Evolutionary conservation across 2,797 vertebrate genomes (phyloP).

Genomic region (Trachops cirrhosus): DNA sequence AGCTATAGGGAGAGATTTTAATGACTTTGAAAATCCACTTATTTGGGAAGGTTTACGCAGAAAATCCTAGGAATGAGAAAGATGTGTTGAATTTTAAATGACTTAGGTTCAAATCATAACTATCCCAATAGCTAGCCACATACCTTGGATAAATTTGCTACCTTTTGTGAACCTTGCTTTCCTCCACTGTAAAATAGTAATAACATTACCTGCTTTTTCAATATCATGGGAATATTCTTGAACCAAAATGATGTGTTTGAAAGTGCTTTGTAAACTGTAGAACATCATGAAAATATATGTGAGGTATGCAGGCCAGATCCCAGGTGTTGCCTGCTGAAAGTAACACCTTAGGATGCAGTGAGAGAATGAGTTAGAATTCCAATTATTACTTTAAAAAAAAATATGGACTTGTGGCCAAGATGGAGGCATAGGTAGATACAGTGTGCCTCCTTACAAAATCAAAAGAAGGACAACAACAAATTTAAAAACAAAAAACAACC

Average conservation of each 20-base stretch:
- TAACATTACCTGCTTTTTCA: not conserved
- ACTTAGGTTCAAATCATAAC: not conserved
- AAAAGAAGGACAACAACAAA: too few species aligned
- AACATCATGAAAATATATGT: not conserved
- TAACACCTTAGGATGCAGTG: not conserved
- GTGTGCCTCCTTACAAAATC: too few species aligned
- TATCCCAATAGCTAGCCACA: not conserved
- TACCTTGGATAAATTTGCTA: not conserved
- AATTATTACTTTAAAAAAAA: not conserved
- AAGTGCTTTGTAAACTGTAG: not conserved
- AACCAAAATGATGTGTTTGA: not conserved
- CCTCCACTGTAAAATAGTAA: not conserved
- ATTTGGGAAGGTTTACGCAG: not conserved
- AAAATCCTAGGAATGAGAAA: not conserved
- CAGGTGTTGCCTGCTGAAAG: not conserved
- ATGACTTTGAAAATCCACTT: constrained; percentile 1
- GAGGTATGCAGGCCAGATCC: not conserved
- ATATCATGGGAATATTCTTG: not conserved
- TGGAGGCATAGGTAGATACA: too few species aligned
- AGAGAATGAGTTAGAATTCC: not conserved
- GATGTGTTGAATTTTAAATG: not conserved
- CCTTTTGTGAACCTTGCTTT: not conserved
- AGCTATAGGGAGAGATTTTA: not conserved
- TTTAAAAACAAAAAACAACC: too few species aligned
- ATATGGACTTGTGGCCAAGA: too few species aligned